Conservation (phyloP, 1,140 invertebrate species). For the Periplaneta americana region DNA sequence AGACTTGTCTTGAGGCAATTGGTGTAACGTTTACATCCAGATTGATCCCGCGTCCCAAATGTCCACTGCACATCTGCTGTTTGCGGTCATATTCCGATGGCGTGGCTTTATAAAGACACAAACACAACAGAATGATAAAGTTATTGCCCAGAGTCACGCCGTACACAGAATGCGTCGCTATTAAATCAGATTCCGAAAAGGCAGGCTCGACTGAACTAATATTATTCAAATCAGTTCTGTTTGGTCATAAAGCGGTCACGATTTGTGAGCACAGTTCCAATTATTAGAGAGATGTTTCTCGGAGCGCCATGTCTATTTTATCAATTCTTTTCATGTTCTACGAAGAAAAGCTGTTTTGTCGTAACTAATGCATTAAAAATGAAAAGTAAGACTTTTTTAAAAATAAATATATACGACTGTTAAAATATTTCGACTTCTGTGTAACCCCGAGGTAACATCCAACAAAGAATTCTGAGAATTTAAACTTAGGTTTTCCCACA, state of each 20-base stretch:
- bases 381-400: too few species aligned
- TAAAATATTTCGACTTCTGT: too few species aligned
- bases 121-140: background rate
- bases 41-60: background rate
- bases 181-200: background rate
- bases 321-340: too few species aligned
- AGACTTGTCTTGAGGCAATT: background rate
- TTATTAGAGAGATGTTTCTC: too few species aligned
- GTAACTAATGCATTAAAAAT: too few species aligned
- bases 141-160: background rate
- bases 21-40: background rate
- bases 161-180: background rate
- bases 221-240: background rate
- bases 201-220: background rate
- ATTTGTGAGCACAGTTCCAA: background rate
- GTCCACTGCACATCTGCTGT: background rate
- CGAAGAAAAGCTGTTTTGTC: too few species aligned
- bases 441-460: too few species aligned
- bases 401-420: too few species aligned
- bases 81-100: background rate
- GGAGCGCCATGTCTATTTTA: too few species aligned
- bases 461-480: too few species aligned
- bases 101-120: background rate
- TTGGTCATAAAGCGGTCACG: background rate
- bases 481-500: too few species aligned